These are phyloP conservation scores for Drosophila santomea DNA, from an alignment of 1,140 invertebrate species.

Conservation along the genomic window DNA sequence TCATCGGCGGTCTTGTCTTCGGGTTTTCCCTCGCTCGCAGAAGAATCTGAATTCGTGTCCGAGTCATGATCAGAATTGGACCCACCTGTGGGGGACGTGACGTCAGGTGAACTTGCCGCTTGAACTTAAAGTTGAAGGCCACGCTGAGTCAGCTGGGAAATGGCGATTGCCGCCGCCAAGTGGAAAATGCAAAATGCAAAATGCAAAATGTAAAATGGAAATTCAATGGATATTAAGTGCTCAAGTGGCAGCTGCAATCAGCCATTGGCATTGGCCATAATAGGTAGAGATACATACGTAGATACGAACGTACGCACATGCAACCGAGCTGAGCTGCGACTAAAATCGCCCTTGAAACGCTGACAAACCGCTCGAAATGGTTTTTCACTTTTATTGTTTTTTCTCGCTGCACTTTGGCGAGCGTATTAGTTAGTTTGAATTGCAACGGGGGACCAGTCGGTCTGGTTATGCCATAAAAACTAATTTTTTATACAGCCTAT, in stretches of 20 bases:
- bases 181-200: background rate
- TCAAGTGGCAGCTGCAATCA: background rate
- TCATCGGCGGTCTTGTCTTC: background rate
- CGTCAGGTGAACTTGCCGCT: constrained; percentile 72
- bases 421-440: constrained; percentile 12
- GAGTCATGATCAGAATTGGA: constrained; percentile 8
- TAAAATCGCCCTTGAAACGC: constrained; percentile 40
- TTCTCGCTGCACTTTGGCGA: constrained; percentile 9
- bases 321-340: background rate
- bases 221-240: constrained; percentile 33
- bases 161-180: constrained; percentile 7
- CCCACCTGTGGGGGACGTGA: constrained; percentile 23
- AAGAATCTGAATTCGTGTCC: constrained; percentile 7
- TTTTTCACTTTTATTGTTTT: constrained; percentile 32
- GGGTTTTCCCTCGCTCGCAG: constrained; percentile 7
- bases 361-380: constrained; percentile 12
- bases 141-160: constrained; percentile 5
- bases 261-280: constrained; percentile 3
- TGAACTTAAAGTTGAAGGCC: constrained; percentile 66
- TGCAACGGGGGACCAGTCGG: constrained; percentile 4
- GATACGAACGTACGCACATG: constrained; percentile 1
- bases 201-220: constrained; percentile 13
- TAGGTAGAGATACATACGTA: background rate
- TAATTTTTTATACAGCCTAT: constrained; percentile 16
- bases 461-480: constrained; percentile 18